Conservation (phyloP, 2,888 invertebrate genomes). For the Andrena hattorfiana region DNA sequence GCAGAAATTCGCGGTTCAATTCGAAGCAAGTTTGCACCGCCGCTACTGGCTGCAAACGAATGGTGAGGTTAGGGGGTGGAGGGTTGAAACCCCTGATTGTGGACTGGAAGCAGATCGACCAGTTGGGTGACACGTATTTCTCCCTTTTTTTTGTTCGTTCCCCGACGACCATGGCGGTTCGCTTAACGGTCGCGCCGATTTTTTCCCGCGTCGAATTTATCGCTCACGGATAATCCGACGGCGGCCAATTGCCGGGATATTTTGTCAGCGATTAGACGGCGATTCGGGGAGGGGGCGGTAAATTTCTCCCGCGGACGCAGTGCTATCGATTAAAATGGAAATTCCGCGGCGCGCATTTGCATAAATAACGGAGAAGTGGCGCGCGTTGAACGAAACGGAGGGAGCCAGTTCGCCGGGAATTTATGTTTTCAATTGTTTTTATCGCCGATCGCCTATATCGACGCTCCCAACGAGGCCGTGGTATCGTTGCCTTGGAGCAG, state of each 20-base stretch:
- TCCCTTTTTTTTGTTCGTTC: conserved; percentile 6
- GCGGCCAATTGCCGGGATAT: conserved; percentile 60
- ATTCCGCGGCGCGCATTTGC: conserved; percentile 49
- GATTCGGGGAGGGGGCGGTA: conserved; percentile 34
- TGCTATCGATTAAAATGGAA: conserved; percentile 59
- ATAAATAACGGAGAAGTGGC: conserved; percentile 61
- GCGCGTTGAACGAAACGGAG: conserved; percentile 56
- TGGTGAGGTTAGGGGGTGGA: neutral
- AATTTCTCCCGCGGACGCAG: conserved; percentile 47
- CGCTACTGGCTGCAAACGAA: conserved; percentile 34
- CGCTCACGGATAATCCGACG: conserved; percentile 60
- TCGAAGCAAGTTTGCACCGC: conserved; percentile 40
- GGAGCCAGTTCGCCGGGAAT: conserved; percentile 27
- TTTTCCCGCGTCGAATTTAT: conserved; percentile 55
- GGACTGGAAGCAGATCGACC: conserved; percentile 46
- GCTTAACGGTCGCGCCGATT: conserved; percentile 34
- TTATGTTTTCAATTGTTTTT: conserved; percentile 58
- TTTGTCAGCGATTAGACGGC: conserved; percentile 63
- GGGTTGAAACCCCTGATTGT: conserved; percentile 29
- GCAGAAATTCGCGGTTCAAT: conserved; percentile 45
- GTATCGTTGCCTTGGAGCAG: conserved; percentile 20
- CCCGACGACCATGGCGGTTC: conserved; percentile 1
- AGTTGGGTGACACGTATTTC: conserved; percentile 13
- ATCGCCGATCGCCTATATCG: conserved; percentile 14
- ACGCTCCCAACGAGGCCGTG: neutral